Percentiles rank a stretch among this genome's conserved stretches.
These are phyloP conservation scores for Dasyurus viverrinus DNA, from an alignment of 2,113 vertebrate genomes.

Conservation along the genomic window DNA sequence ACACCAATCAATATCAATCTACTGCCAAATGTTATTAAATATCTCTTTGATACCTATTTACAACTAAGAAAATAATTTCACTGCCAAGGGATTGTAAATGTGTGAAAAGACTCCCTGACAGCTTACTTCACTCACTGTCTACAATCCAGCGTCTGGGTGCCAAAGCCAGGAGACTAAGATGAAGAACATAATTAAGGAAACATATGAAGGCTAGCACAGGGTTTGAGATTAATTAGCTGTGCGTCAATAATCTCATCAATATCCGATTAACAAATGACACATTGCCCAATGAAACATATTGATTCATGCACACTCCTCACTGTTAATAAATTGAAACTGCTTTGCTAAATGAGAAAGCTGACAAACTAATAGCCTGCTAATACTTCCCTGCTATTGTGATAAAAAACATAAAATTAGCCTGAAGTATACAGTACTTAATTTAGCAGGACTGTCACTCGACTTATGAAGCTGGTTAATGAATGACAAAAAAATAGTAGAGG, in stretches of 20 bases:
- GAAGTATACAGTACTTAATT: constrained; percentile 83
- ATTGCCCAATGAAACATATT: constrained; percentile 98
- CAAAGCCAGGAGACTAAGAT: constrained; percentile 93
- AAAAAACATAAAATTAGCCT: constrained; percentile 86
- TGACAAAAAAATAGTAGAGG: neutral
- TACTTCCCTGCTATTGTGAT: constrained; percentile 84
- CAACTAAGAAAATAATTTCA: constrained; percentile 87
- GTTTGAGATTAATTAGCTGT: constrained; percentile 98
- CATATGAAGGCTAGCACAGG: constrained; percentile 93
- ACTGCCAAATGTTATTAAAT: constrained; percentile 86
- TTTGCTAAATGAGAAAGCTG: constrained; percentile 92
- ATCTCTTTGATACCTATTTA: constrained; percentile 88
- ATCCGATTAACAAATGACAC: constrained; percentile 99
- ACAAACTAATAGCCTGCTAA: constrained; percentile 88
- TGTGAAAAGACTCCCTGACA: constrained; percentile 85
- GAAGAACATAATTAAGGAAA: constrained; percentile 99
- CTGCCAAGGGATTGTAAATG: constrained; percentile 85
- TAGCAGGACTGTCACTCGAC: constrained; percentile 78
- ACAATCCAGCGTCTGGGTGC: constrained; percentile 79
- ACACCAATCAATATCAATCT: constrained; percentile 85
- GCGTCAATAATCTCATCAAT: constrained; percentile 99
- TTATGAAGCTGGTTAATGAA: constrained; percentile 75
- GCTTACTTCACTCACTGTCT: constrained; percentile 90
- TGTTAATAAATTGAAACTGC: constrained; percentile 97
- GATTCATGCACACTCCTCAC: constrained; percentile 93